Conservation (phyloP, 1,140 invertebrate species). For the Muscidifurax raptorellus region DNA sequence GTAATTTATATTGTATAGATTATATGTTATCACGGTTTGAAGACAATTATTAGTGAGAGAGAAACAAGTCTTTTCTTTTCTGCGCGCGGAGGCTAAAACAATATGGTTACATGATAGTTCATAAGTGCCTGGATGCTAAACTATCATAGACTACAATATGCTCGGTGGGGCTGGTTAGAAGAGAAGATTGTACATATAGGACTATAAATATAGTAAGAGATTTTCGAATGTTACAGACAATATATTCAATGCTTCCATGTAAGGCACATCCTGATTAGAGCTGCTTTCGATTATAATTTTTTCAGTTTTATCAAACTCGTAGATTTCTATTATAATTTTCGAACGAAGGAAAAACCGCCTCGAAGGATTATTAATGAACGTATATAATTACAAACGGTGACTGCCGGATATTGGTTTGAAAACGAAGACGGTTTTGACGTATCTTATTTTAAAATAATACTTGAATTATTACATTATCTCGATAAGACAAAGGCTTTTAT, state of each 20-base stretch:
- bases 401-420: too few species aligned
- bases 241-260: slow-evolving; percentile 36
- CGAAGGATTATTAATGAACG: too few species aligned
- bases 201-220: not conserved
- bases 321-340: too few species aligned
- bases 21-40: not conserved
- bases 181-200: not conserved
- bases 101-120: slow-evolving; percentile 35
- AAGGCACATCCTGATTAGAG: slow-evolving; percentile 26
- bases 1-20: too few species aligned
- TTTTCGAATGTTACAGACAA: slow-evolving; percentile 23
- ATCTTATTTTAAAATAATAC: too few species aligned
- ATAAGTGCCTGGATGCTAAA: slow-evolving; percentile 45
- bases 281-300: too few species aligned
- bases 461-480: too few species aligned
- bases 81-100: not conserved
- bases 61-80: slow-evolving; percentile 44
- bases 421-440: too few species aligned
- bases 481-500: too few species aligned
- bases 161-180: not conserved
- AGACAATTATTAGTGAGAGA: slow-evolving; percentile 44
- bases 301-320: too few species aligned
- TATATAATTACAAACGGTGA: too few species aligned
- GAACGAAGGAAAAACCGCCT: too few species aligned
- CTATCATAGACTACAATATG: slow-evolving; percentile 20